Evolutionary conservation across 1,140 invertebrate species (phyloP), one percentile per base, ranked within the genome.

Genomic region (Teleopsis dalmanni): DNA sequence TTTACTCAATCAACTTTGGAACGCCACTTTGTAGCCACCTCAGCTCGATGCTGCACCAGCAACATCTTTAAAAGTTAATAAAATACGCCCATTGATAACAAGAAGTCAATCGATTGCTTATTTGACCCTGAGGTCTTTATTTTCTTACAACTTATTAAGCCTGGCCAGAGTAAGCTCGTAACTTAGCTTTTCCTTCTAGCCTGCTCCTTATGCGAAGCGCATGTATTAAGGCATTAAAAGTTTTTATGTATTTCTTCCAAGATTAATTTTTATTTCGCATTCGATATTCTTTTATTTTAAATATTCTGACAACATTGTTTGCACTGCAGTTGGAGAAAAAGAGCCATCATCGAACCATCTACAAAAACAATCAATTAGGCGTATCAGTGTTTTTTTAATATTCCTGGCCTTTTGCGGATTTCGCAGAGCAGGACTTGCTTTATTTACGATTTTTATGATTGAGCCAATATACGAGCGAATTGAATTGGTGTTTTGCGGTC

Each of bases 1-100:
- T n/a, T n/a, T n/a, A n/a, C n/a, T n/a, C n/a, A n/a, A n/a, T n/a
- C n/a, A n/a, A n/a, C n/a, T n/a, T n/a, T n/a, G n/a, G n/a, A n/a
- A n/a, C n/a, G n/a, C n/a, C n/a, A n/a, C n/a, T n/a, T n/a, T n/a
- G n/a, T n/a, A n/a, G n/a, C n/a, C n/a, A n/a, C n/a, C n/a, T n/a
- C n/a, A n/a, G 8, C 7, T 29, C 5, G 13, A 23, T 29, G 38
- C 23, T 34, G 38, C 38, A 26, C 31, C 23, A 14, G n/a, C 19
- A 38, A 25, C 38, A 40, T 33, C 43, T 29, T 48, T 52, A 52
- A 52, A 52, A 48, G 50, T 52, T 52, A 47, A 52, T 52, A 52
- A 52, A 52, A 52, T 52, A 52, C 50, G 50, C 50, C 50, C 50
- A 52, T 37, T 44, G 50, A 47, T 52, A 52, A 48, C 50, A 52